Base-by-base conservation (phyloP, 2,113 vertebrate species). In the Monopterus albus region DNA sequence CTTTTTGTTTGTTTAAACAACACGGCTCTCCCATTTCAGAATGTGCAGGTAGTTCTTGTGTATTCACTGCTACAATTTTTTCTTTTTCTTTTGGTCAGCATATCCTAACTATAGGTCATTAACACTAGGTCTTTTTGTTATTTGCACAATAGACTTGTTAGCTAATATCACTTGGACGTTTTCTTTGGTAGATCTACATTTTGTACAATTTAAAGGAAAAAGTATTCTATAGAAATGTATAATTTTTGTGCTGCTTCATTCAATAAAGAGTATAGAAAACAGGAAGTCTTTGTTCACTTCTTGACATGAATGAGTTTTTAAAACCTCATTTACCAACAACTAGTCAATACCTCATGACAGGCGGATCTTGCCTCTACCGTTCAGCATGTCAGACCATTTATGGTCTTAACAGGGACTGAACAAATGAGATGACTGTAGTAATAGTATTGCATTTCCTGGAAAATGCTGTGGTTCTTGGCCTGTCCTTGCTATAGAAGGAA, bases 161-260 rank as follows among this genome's bases (percentile, higher is more conserved):
- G 64, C 39, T 65, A 50, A 35, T 78, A 50, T 75, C 61, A 71
- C 57, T 17, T 67, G 35, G 29, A 49, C 58, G 0, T 71, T 81
- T 86, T 39, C 5, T 60, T 83, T 79, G 75, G 83, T 87, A 89
- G 67, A 84, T 49, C 42, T 57, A 47, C 76, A 72, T 87, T 90
- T 92, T 89, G 84, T 88, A 91, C 61, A 77, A 40, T 70, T 75
- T 85, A 26, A 84, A 86, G 76, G 67, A 64, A n/a, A 56, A 65
- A 57, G 59, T 78, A 77, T 87, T 87, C 74, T 73, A 74, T 83
- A 58, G 65, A 83, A 68, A 61, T 76, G 83, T 83, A 67, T 75
- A 72, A 74, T 66, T 42, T 80, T 77, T 87, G 81, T 85, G 78
- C 73, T 81, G 68, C 83, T 80, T 88, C 76, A 61, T 81, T 84